Evolutionary conservation across 2,797 vertebrate genomes (phyloP).

Genomic region (Xyrichtys novacula): DNA sequence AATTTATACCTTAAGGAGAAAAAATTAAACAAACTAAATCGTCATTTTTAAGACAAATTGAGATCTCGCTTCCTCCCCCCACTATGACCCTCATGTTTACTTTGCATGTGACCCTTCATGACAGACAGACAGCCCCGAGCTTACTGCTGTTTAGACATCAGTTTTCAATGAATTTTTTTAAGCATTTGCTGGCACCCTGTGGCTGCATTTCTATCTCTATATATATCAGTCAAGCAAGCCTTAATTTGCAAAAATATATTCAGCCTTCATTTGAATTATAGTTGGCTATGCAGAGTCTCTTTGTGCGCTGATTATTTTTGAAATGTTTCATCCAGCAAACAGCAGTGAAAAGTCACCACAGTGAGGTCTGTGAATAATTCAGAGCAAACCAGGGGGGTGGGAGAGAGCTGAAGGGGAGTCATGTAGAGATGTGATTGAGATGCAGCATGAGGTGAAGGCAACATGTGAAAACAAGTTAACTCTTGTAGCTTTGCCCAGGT

Average conservation of each 20-base stretch:
- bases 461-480: neutral
- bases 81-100: too few relatives aligned
- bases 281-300: neutral
- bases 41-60: too few relatives aligned
- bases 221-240: neutral
- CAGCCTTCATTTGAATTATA: neutral
- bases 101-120: too few relatives aligned
- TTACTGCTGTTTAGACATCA: neutral
- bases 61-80: too few relatives aligned
- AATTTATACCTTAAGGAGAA: too few relatives aligned
- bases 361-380: slow-evolving; percentile 29
- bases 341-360: neutral
- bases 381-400: neutral
- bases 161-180: neutral
- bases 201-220: slow-evolving; percentile 1
- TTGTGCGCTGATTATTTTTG: neutral
- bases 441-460: neutral
- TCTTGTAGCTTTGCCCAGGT: neutral
- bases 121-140: neutral
- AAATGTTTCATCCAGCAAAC: neutral
- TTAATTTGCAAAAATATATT: neutral
- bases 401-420: neutral
- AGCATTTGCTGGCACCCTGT: neutral
- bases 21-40: too few relatives aligned
- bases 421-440: neutral